These are phyloP conservation scores for Oncopodura yosiiana DNA, from an alignment of 1,140 invertebrate species.

Conservation along the genomic window DNA sequence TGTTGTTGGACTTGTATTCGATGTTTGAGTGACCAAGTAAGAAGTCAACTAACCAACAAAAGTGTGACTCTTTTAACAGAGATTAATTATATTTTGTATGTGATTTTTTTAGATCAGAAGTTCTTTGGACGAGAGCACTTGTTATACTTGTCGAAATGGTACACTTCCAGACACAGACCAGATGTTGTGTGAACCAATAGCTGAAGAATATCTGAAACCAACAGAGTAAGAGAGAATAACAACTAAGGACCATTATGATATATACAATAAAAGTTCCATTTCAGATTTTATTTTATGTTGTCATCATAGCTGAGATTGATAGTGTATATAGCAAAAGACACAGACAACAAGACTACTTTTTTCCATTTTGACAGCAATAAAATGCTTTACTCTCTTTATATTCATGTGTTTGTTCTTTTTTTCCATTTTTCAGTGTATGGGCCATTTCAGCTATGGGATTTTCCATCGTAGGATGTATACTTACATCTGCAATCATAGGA, in stretches of 20 bases:
- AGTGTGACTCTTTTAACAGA: background rate
- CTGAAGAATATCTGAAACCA: conserved; percentile 69
- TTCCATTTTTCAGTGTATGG: conserved; percentile 55
- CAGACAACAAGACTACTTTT: conserved; percentile 3
- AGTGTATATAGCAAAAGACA: background rate
- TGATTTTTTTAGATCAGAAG: conserved; percentile 55
- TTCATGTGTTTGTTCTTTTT: background rate
- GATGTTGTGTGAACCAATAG: conserved; percentile 63
- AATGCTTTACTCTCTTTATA: background rate
- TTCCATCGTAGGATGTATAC: conserved; percentile 41
- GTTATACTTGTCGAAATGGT: conserved; percentile 67
- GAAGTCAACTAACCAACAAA: conserved; percentile 18
- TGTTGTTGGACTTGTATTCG: conserved; percentile 96
- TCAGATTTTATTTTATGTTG: background rate
- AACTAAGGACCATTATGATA: background rate
- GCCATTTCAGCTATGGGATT: conserved; percentile 71
- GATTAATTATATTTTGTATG: background rate
- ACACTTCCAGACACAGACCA: conserved; percentile 67
- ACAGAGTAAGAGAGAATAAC: conserved; percentile 37
- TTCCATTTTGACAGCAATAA: background rate
- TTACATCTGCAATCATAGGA: conserved; percentile 41
- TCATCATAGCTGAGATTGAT: background rate
- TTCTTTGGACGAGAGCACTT: conserved; percentile 67
- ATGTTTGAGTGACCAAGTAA: conserved; percentile 81
- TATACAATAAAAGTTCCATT: background rate